Conservation (phyloP, 1,140 invertebrate species). For the Agraylea sexmaculata region DNA sequence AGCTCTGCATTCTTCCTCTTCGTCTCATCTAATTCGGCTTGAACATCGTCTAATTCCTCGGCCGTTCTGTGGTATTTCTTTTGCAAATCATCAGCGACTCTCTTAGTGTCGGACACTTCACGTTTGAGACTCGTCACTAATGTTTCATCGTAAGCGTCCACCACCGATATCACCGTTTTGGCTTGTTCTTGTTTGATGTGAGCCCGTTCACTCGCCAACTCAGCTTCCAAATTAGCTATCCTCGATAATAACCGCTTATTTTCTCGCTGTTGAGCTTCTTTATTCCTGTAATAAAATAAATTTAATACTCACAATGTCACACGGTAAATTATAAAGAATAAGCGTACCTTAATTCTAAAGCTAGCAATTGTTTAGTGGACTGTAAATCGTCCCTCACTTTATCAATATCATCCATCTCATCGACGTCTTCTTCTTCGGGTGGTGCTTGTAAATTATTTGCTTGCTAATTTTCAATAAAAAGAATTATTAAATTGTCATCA, state of each 20-base stretch:
- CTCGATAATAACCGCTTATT: conserved; percentile 69
- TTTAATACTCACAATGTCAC: too few species aligned
- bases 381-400: conserved; percentile 82
- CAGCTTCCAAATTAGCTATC: conserved; percentile 66
- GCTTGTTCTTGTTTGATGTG: conserved; percentile 46
- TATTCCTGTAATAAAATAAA: conserved; percentile 44
- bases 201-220: conserved; percentile 54
- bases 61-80: conserved; percentile 61
- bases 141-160: conserved; percentile 42
- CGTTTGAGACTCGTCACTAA: conserved; percentile 55
- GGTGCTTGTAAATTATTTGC: conserved; percentile 14
- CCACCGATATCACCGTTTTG: conserved; percentile 44
- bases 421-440: conserved; percentile 50
- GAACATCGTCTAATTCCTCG: conserved; percentile 62
- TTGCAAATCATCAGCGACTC: conserved; percentile 66
- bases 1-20: conserved; percentile 61
- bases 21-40: conserved; percentile 65
- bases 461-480: conserved; percentile 25
- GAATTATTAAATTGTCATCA: conserved; percentile 4
- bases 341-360: conserved; percentile 55
- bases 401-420: conserved; percentile 81
- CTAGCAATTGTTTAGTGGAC: conserved; percentile 81
- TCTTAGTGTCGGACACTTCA: conserved; percentile 62
- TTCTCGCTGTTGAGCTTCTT: conserved; percentile 73
- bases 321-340: conserved; percentile 1